phyloP scores from a whole-genome alignment of 1,140 invertebrate genomes.

The Procambarus virginalis region DNA sequence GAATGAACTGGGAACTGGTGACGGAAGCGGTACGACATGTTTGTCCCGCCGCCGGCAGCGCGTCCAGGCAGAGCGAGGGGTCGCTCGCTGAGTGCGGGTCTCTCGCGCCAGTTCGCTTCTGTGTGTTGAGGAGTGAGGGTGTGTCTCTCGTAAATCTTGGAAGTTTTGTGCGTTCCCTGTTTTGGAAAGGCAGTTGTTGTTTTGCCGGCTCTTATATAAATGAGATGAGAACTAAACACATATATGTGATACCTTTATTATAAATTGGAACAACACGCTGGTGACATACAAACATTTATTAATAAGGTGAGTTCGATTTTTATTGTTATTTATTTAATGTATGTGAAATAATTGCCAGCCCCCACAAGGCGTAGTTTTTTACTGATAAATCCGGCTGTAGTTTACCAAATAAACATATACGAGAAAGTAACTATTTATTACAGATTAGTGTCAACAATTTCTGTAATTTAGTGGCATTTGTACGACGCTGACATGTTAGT shows the following conservation, averaged over 20 bases:
- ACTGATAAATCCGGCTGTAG: too few relatives aligned
- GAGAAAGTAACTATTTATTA: too few relatives aligned
- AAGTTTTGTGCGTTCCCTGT: background rate
- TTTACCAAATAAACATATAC: too few relatives aligned
- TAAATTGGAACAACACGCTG: background rate
- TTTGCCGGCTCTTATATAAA: background rate
- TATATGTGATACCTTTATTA: background rate
- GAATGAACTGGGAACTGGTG: background rate
- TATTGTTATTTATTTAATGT: background rate
- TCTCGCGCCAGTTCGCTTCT: background rate
- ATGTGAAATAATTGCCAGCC: background rate
- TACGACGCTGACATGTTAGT: too few relatives aligned
- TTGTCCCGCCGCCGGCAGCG: background rate
- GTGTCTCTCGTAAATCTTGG: background rate
- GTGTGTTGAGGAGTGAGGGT: background rate
- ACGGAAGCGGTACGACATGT: background rate
- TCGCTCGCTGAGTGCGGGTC: background rate
- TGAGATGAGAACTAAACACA: background rate
- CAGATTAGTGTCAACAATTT: too few relatives aligned
- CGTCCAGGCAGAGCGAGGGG: background rate
- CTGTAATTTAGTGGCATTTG: too few relatives aligned
- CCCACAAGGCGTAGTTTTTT: too few relatives aligned
- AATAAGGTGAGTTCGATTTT: background rate
- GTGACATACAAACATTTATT: background rate
- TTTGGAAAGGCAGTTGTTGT: background rate